Base-by-base conservation (phyloP, 2,888 invertebrate species). In the Adelphocoris suturalis region DNA sequence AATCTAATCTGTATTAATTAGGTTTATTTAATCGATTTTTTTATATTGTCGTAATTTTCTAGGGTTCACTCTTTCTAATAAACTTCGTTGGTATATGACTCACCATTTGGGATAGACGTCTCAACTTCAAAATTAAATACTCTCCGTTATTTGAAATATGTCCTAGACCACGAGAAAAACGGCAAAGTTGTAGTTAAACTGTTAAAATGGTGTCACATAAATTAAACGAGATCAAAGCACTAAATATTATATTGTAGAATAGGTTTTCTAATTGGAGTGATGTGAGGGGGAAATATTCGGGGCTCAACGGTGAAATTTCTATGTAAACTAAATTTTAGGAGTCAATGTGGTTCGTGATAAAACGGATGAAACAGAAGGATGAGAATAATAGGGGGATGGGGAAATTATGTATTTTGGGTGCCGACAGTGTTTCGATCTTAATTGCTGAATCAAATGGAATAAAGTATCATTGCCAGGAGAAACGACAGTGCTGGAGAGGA, bases 101-200 rank as follows among this genome's bases (percentile, higher is more conserved):
- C 85, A 85, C 85, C 85, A 85, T 85, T 61, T 61, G 61, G 85
- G 85, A 55, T 16, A 61, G 46, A 61, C 61, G 85, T 85, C 37
- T 37, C 85, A 61, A 85, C 85, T 85, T 85, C 85, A 85, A 85
- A 85, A 85, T 28, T 61, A 9, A 61, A 27, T 61, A 81, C 46
- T 27, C 23, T 85, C 85, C 61, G 85, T 61, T 27, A 61, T 85
- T 82, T 52, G n/a, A 78, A 82, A 12, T 28, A 85, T 27, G 28
- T 23, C 85, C 85, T 85, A 85, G 23, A 85, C 85, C 61, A 85
- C 85, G 85, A 61, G 85, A 85, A 85, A 85, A 85, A 48, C 12
- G 52, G 37, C 37, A 37, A 13, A 37, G 37, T 27, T 76, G 76
- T 27, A 23, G 68, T 68, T 68, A 68, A 68, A 68, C 23, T 68